Conservation (phyloP, 2,113 vertebrate genomes). For the Numida meleagris region DNA sequence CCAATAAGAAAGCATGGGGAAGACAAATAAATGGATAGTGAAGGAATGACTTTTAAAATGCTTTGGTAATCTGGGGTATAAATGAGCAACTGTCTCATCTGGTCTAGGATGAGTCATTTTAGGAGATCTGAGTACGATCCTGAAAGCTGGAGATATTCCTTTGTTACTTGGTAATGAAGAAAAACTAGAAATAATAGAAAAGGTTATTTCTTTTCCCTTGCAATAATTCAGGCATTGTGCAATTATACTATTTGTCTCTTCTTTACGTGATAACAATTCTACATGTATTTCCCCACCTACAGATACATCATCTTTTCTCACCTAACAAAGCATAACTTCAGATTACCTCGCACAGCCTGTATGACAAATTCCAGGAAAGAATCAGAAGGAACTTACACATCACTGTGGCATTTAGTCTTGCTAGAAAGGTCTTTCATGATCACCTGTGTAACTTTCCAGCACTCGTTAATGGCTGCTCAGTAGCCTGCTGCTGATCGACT, state of each 20-base stretch:
- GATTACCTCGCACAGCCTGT: conserved; percentile 11
- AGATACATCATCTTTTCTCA: conserved; percentile 47
- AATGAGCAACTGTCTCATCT: conserved; percentile 70
- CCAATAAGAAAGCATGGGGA: conserved; percentile 30
- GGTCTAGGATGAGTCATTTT: conserved; percentile 63
- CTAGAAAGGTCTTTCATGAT: conserved; percentile 42
- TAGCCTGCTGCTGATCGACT: conserved; percentile 57
- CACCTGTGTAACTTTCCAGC: conserved; percentile 45
- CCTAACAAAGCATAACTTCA: conserved; percentile 60
- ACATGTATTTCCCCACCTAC: conserved; percentile 41
- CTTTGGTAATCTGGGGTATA: conserved; percentile 60
- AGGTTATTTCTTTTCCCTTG: conserved; percentile 63
- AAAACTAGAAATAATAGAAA: conserved; percentile 56
- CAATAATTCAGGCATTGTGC: neutral
- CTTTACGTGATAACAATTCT: neutral
- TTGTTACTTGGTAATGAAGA: conserved; percentile 69
- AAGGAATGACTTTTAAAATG: conserved; percentile 58
- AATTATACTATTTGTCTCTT: conserved; percentile 48
- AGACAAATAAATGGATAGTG: conserved; percentile 61
- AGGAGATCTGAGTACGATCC: conserved; percentile 51
- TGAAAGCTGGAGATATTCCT: conserved; percentile 44
- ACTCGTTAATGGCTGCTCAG: conserved; percentile 37
- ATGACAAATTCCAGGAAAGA: conserved; percentile 57
- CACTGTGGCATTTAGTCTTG: conserved; percentile 32
- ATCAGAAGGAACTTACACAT: conserved; percentile 48